Conservation (phyloP, 92 coral and sea anemone genomes). For the Palythoa grandis region DNA sequence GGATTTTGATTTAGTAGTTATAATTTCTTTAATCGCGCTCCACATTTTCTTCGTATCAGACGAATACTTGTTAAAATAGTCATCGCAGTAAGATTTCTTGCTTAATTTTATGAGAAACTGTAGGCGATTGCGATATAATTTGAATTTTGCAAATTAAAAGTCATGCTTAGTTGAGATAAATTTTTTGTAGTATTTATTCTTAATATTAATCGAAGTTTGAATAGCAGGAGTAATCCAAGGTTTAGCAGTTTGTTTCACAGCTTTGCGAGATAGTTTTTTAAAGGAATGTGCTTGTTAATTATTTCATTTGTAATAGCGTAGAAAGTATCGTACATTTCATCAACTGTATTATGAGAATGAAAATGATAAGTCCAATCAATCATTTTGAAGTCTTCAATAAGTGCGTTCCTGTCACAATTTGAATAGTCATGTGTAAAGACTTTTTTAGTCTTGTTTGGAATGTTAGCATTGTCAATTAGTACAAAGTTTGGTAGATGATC, state of each 20-base stretch:
- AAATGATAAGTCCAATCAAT: slow-evolving; percentile 39
- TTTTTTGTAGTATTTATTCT: background rate
- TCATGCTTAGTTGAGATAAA: background rate
- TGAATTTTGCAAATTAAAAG: background rate
- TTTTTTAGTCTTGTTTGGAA: slow-evolving; percentile 38
- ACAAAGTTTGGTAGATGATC: background rate
- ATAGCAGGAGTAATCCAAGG: slow-evolving; percentile 17
- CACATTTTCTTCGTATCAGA: slow-evolving; percentile 3
- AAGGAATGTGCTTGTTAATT: slow-evolving; percentile 56
- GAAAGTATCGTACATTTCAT: slow-evolving; percentile 55
- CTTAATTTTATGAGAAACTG: background rate
- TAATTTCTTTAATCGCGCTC: slow-evolving; percentile 4
- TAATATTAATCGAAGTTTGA: slow-evolving; percentile 6
- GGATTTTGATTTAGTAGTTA: background rate
- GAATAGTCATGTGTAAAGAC: slow-evolving; percentile 51
- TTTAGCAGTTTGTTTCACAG: slow-evolving; percentile 8
- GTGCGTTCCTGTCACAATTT: slow-evolving; percentile 32
- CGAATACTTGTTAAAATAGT: background rate
- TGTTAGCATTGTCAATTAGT: slow-evolving; percentile 24
- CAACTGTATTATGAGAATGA: slow-evolving; percentile 34
- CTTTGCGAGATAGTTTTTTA: slow-evolving; percentile 39
- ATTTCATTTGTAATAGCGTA: slow-evolving; percentile 36
- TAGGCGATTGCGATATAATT: slow-evolving; percentile 9
- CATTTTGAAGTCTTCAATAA: slow-evolving; percentile 46
- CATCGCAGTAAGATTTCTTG: background rate